Evolutionary conservation across 2,797 vertebrate genomes (phyloP).

Genomic region (Silurus aristotelis): DNA sequence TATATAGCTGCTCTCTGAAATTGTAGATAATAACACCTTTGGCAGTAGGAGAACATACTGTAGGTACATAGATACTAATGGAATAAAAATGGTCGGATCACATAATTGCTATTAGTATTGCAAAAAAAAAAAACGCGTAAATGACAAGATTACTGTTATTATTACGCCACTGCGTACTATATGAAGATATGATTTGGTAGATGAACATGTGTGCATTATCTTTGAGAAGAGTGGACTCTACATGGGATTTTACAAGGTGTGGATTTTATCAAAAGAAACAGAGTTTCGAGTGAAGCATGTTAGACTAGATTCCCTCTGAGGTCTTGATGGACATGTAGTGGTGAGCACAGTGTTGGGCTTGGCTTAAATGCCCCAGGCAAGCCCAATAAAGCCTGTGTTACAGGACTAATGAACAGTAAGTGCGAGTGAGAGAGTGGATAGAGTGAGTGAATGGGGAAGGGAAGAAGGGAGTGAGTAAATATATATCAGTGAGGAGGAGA

Average conservation of each 20-base stretch:
- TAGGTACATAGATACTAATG: background rate
- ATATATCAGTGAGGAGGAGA: background rate
- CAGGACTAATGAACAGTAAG: conserved; percentile 26
- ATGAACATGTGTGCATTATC: background rate
- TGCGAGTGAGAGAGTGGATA: background rate
- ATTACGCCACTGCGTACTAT: background rate
- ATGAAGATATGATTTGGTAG: background rate
- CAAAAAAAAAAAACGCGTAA: background rate
- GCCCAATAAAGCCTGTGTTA: conserved; percentile 22
- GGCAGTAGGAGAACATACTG: background rate
- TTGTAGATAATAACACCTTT: conserved; percentile 17
- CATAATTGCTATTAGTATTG: conserved; percentile 26
- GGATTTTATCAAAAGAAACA: conserved; percentile 9
- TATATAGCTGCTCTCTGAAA: conserved; percentile 7
- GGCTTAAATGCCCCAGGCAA: conserved; percentile 22
- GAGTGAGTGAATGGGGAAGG: background rate
- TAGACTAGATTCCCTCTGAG: background rate
- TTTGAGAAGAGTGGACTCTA: background rate
- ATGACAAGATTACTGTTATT: conserved; percentile 11
- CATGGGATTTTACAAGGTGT: background rate
- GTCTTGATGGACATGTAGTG: conserved; percentile 7
- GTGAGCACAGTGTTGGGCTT: background rate
- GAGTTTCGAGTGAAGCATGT: background rate
- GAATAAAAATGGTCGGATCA: conserved; percentile 10
- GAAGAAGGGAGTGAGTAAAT: background rate